Evolutionary conservation across 1,140 invertebrate genomes (phyloP).

Genomic region (Leptinotarsa lineolata): DNA sequence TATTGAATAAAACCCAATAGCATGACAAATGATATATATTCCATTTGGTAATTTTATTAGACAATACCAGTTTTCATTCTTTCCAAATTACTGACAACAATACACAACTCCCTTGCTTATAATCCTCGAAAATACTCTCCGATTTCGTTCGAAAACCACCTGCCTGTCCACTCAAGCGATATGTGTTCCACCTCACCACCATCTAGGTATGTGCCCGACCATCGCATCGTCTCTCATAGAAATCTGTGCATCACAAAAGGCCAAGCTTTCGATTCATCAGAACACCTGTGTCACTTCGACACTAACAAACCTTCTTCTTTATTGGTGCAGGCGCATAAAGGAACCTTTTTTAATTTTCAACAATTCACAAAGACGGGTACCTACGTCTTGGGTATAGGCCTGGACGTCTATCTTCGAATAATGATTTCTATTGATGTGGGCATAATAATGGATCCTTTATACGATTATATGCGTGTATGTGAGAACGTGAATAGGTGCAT

Average conservation of each 20-base stretch:
- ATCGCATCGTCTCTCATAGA: not conserved
- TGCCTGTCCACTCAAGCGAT: not conserved
- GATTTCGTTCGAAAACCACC: not conserved
- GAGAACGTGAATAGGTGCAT: not conserved
- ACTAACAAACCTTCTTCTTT: not conserved
- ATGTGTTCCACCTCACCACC: not conserved
- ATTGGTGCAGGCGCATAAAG: not conserved
- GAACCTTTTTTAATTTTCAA: not conserved
- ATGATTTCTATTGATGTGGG: not conserved
- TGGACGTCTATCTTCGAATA: not conserved
- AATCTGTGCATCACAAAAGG: not conserved
- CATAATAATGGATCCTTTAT: not conserved
- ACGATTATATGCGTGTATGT: not conserved
- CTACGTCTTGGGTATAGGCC: too few species aligned
- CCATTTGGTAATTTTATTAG: not conserved
- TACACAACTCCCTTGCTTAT: not conserved
- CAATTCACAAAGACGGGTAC: not conserved
- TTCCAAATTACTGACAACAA: not conserved
- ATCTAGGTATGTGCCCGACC: not conserved
- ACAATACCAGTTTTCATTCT: not conserved
- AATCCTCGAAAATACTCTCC: not conserved
- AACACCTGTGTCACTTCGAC: conserved; percentile 6
- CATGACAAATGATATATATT: too few species aligned
- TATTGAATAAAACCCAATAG: too few species aligned
- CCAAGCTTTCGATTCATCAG: not conserved